Evolutionary conservation across 2,888 invertebrate species (phyloP).

Genomic region (Temnothorax ravouxi): DNA sequence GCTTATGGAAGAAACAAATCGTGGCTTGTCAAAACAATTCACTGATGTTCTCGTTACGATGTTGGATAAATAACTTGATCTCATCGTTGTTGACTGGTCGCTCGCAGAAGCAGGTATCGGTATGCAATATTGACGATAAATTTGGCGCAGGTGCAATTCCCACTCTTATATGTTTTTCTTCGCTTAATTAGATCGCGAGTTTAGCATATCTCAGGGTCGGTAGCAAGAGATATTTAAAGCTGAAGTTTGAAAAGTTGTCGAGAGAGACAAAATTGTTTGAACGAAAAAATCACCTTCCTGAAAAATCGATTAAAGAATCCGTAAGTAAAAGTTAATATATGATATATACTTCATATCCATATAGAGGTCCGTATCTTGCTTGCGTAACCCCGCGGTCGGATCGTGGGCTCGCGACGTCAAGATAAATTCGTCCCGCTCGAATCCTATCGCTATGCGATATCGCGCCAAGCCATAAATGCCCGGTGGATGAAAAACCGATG

Average conservation of each 20-base stretch:
- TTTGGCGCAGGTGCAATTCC: not conserved
- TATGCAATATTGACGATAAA: not conserved
- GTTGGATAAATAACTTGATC: constrained; percentile 15
- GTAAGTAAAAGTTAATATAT: not conserved
- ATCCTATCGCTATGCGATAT: constrained; percentile 63
- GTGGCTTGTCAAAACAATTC: not conserved
- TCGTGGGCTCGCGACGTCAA: constrained; percentile 27
- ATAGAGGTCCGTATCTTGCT: not conserved
- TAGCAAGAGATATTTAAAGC: not conserved
- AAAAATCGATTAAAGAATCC: not conserved
- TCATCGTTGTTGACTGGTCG: not conserved
- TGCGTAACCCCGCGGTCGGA: constrained; percentile 2
- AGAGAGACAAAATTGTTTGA: not conserved
- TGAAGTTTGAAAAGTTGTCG: not conserved
- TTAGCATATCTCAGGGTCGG: not conserved
- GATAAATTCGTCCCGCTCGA: constrained; percentile 66
- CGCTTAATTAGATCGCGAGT: not conserved
- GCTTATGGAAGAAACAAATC: not conserved
- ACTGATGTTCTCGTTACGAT: constrained; percentile 2
- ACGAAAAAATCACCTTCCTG: not conserved
- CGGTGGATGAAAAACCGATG: constrained; percentile 67
- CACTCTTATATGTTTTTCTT: not conserved
- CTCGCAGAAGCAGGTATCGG: not conserved
- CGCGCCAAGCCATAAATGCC: constrained; percentile 65
- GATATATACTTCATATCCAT: not conserved